Base-by-base conservation (phyloP, 1,140 invertebrate genomes). In the Druon quercuslanigerum region DNA sequence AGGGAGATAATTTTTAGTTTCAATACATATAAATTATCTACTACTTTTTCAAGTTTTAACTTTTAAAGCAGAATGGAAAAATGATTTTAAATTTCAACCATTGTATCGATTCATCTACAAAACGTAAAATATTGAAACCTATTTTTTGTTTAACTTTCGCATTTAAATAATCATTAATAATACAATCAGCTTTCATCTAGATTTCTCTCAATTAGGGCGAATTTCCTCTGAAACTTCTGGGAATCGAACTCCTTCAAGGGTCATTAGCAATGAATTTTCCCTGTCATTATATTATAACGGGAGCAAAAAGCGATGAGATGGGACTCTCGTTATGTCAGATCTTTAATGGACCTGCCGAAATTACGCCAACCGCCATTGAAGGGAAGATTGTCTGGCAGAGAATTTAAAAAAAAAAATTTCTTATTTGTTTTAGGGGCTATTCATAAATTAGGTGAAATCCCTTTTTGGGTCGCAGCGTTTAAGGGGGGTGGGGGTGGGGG, bases 231-330 rank as follows among this genome's bases (percentile, higher is more conserved):
- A 46, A 46, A 9, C 40, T 46, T 46, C 40, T 46, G 40, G 40
- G 9, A 46, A 46, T 46, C 40, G 40, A 46, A 46, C 40, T 11
- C 7, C 9, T 46, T 72, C 75, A 72, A 76, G 66, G 79, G 74
- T 82, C 81, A 82, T 82, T 82, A 82, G 76, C 70, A 66, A 50
- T 71, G 75, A 83, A 81, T 75, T 79, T 82, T 79, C 72, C 66
- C 73, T 70, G n/a, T 74, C 76, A 79, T 81, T 81, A 46, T 46
- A 46, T 46, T 74, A 77, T 50, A 80, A 78, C 82, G 79, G 79
- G 79, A 81, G 79, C 57, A 77, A 71, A 80, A 77, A 60, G 77
- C 77, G 71, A 74, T 76, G 76, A 82, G 60, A 78, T 80, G 71
- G 56, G 54, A 33, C 71, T 79, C 75, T 83, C 82, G 75, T 72